These are phyloP conservation scores for Glossosoma conforme DNA, from an alignment of 1,140 invertebrate species.

Conservation along the genomic window DNA sequence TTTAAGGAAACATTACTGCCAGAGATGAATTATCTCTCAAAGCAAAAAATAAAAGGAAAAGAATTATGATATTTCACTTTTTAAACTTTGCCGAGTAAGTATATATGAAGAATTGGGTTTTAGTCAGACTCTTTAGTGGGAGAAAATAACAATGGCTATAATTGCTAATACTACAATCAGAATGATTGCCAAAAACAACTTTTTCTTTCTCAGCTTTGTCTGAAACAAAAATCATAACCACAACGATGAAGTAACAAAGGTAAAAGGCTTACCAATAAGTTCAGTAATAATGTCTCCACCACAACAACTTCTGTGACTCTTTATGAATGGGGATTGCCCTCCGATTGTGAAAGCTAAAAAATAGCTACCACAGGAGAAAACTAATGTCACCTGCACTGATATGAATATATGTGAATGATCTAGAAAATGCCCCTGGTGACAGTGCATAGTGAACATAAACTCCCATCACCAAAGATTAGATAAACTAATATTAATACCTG, in stretches of 20 bases:
- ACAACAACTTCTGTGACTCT: too few relatives aligned
- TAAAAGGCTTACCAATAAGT: background rate
- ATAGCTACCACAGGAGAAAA: conserved; percentile 1
- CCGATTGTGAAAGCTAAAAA: background rate
- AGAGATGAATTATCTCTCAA: too few relatives aligned
- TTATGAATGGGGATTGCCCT: background rate
- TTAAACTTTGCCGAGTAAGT: too few relatives aligned
- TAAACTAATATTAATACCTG: conserved; percentile 48
- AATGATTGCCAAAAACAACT: conserved; percentile 68
- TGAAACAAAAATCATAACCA: conserved; percentile 47
- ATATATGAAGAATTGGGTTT: too few relatives aligned
- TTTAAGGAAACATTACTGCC: too few relatives aligned
- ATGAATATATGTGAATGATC: background rate
- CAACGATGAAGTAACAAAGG: background rate
- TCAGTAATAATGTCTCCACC: too few relatives aligned
- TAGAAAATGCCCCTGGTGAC: background rate
- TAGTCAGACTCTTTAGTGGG: too few relatives aligned
- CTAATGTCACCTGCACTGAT: background rate
- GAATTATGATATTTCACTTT: too few relatives aligned
- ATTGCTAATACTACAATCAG: conserved; percentile 64
- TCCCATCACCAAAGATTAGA: background rate
- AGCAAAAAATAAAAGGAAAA: too few relatives aligned
- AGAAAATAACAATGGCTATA: conserved; percentile 62
- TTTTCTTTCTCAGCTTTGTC: conserved; percentile 84
- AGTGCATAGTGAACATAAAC: background rate